A percentile compares a stretch with the other conserved stretches of the same genome.
These are phyloP conservation scores for Psettodes erumei DNA, from an alignment of 2,113 vertebrate genomes.

Conservation along the genomic window DNA sequence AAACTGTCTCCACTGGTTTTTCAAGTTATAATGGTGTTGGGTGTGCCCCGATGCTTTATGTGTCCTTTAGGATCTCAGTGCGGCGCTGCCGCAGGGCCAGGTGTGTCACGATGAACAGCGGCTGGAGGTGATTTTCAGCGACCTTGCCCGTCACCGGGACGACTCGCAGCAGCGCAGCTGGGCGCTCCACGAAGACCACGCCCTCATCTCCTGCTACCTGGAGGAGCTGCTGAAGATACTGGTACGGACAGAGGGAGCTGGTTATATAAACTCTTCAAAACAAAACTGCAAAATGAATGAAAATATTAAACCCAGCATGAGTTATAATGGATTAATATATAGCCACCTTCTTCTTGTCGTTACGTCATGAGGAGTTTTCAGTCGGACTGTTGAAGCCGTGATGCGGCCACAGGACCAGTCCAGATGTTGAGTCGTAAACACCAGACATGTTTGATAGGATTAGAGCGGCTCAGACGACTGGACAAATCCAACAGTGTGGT, in stretches of 20 bases:
- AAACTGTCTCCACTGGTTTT: constrained; percentile 22
- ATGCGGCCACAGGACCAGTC: constrained; percentile 9
- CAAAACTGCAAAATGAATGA: too few relatives aligned
- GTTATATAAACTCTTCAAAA: too few relatives aligned
- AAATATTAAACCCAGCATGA: background rate
- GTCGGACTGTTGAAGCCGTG: constrained; percentile 5
- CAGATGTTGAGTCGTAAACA: constrained; percentile 52
- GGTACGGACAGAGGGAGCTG: constrained; percentile 78
- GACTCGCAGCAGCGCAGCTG: constrained; percentile 97
- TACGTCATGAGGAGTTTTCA: background rate
- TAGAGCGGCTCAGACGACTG: constrained; percentile 52
- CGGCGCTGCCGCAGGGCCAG: constrained; percentile 91
- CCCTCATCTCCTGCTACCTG: constrained; percentile 83
- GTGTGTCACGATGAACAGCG: constrained; percentile 96
- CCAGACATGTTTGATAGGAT: constrained; percentile 66
- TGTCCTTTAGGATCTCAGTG: constrained; percentile 85
- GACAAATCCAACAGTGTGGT: constrained; percentile 33
- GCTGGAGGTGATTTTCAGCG: constrained; percentile 95
- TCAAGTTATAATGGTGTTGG: background rate
- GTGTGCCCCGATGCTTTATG: background rate
- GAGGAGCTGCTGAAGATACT: constrained; percentile 91
- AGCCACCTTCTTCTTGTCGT: background rate
- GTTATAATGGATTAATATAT: background rate
- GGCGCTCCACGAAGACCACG: constrained; percentile 85
- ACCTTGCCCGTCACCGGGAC: constrained; percentile 91